phyloP scores from a whole-genome alignment of 2,888 invertebrate species.

The Nysson spinosus region DNA sequence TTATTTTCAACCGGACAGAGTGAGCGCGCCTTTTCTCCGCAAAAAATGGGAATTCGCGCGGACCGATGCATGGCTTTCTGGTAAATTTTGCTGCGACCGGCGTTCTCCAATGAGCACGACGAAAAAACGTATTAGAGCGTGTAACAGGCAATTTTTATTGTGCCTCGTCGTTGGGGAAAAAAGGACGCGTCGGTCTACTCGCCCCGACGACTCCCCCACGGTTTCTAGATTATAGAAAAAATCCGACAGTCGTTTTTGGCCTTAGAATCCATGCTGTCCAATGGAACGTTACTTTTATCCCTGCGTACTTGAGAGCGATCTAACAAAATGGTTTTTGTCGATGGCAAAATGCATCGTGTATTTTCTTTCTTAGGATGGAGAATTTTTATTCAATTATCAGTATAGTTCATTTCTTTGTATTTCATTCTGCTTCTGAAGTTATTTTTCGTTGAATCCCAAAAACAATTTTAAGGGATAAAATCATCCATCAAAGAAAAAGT shows the following conservation, averaged over 20 bases:
- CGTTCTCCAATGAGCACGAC: slow-evolving; percentile 56
- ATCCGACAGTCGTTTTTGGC: slow-evolving; percentile 12
- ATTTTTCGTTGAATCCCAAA: too few species aligned
- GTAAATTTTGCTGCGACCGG: slow-evolving; percentile 56
- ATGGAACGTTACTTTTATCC: slow-evolving; percentile 27
- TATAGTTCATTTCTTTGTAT: too few species aligned
- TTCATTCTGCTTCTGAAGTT: too few species aligned
- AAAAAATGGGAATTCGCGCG: slow-evolving; percentile 58
- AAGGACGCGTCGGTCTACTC: slow-evolving; percentile 10
- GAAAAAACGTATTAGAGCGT: slow-evolving; percentile 54
- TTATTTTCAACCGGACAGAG: slow-evolving; percentile 64
- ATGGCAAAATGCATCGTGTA: too few species aligned
- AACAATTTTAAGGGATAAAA: too few species aligned
- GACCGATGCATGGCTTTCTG: slow-evolving; percentile 58
- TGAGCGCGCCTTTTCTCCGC: slow-evolving; percentile 45
- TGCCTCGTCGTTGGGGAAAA: slow-evolving; percentile 22
- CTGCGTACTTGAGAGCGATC: neutral
- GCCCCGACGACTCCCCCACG: slow-evolving; percentile 13
- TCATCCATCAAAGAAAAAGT: too few species aligned
- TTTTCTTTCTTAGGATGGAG: too few species aligned
- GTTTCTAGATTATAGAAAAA: slow-evolving; percentile 36
- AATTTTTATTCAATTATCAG: too few species aligned
- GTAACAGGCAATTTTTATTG: slow-evolving; percentile 51
- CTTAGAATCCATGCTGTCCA: slow-evolving; percentile 30
- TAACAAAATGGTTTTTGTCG: neutral